A percentile compares a stretch with the other conserved stretches of the same genome.
Evolutionary conservation across 2,797 vertebrate genomes (phyloP).

Genomic region (Somateria mollissima): DNA sequence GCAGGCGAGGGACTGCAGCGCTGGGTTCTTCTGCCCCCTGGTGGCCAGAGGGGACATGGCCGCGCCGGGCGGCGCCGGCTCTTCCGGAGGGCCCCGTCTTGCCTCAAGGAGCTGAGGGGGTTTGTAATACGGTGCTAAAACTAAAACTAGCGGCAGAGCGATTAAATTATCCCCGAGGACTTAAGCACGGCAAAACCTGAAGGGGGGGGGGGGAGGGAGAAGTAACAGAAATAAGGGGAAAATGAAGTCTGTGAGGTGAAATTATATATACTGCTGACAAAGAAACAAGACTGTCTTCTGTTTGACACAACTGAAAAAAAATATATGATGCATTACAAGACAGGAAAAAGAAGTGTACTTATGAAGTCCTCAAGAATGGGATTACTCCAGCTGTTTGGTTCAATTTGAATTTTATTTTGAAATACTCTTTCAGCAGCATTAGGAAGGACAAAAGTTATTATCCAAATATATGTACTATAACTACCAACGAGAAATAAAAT

Average conservation of each 20-base stretch:
- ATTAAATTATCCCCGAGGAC: not conserved
- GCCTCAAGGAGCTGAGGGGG: not conserved
- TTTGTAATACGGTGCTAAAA: not conserved
- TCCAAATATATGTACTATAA: not conserved
- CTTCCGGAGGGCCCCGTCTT: not conserved
- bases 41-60: not conserved
- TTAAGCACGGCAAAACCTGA: not conserved
- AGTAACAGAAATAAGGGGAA: not conserved
- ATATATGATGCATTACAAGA: not conserved
- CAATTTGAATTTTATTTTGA: not conserved
- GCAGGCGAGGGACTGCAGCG: not conserved
- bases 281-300: not conserved
- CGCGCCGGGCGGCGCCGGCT: not conserved
- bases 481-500: not conserved
- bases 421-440: not conserved
- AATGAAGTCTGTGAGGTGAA: not conserved
- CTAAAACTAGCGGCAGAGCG: not conserved
- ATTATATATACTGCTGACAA: not conserved
- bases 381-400: not conserved
- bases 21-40: not conserved
- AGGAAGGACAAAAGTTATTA: not conserved
- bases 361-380: not conserved
- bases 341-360: not conserved
- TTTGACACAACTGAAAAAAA: not conserved
- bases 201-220: not conserved